Base-by-base conservation (phyloP, 2,888 invertebrate genomes). In the Strigamia crassipes region DNA sequence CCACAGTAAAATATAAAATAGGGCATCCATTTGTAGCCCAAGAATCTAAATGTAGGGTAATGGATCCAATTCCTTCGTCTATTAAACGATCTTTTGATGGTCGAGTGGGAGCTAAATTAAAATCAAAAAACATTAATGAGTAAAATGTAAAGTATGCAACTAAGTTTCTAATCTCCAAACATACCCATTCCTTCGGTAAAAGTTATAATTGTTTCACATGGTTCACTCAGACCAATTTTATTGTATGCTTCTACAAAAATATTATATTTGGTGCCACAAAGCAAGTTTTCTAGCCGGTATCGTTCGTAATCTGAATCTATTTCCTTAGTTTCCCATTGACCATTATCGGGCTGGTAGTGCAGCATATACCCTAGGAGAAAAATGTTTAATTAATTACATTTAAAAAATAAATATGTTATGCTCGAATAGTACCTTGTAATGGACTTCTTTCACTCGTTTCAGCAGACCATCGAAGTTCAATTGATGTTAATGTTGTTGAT, bases 21-120 rank as follows among this genome's bases (percentile, higher is more conserved):
- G 88, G 87, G 84, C 89, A 89, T 10, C 88, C 88, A 23, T 87
- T 87, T 18, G 86, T 86, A 83, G 85, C 85, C 89, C 89, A 89
- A 6, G 87, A 85, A 51, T 85, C 86, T 61, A 89, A 85, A 84
- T 88, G 87, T 31, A 89, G 86, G 81, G 87, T 86, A 31, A 89
- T 87, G 38, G 87, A 88, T 2, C 89, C 88, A 1, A 87, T 86
- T 83, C 89, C 89, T 10, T 87, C 86, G 8, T 86, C 84, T 61
- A 89, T 83, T 21, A 89, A 85, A 82, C 87, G 86, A 82, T 86
- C 86, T 83, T 87, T 87, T 21, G 87, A 85, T 2, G 89, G 88
- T 82, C 86, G 86, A 27, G 88, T 86, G n/a, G 89, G 89, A 73
- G 86, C 89, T 89, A 85, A 34, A 85, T 84, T 9, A 66, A 15